A percentile compares a stretch with the other conserved stretches of the same genome.
Conservation (phyloP, 92 coral and sea anemone genomes). For the Zoanthus gigantus region DNA sequence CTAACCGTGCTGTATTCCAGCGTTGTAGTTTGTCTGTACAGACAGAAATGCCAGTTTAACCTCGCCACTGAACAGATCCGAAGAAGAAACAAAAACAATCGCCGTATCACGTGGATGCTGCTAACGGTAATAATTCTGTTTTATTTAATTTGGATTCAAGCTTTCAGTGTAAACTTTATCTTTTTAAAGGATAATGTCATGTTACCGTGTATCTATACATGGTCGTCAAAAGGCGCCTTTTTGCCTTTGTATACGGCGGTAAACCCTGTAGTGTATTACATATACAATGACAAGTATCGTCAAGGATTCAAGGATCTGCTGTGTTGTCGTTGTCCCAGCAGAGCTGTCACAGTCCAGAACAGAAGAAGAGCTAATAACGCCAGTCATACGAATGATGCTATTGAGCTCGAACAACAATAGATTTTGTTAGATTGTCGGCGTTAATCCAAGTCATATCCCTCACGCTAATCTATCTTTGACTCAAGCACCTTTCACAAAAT, state of each 20-base stretch:
- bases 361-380: not conserved
- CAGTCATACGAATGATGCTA: too few relatives aligned
- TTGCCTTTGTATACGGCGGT: not conserved
- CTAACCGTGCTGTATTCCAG: not conserved
- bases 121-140: not conserved
- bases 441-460: too few relatives aligned
- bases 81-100: not conserved
- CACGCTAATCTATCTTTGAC: too few relatives aligned
- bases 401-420: too few relatives aligned
- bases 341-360: not conserved
- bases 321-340: not conserved
- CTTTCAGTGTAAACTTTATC: not conserved
- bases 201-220: not conserved
- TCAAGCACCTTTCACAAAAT: too few relatives aligned
- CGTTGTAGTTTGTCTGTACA: not conserved
- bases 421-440: too few relatives aligned
- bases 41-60: too few relatives aligned
- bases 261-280: not conserved
- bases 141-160: conserved; percentile 1
- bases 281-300: too few relatives aligned
- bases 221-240: not conserved
- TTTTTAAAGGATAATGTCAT: not conserved
- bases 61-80: not conserved
- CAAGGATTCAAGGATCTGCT: not conserved
- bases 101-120: not conserved